These are phyloP conservation scores for Acipenser transmontanus DNA, from an alignment of 2,797 vertebrate species.

Conservation along the genomic window DNA sequence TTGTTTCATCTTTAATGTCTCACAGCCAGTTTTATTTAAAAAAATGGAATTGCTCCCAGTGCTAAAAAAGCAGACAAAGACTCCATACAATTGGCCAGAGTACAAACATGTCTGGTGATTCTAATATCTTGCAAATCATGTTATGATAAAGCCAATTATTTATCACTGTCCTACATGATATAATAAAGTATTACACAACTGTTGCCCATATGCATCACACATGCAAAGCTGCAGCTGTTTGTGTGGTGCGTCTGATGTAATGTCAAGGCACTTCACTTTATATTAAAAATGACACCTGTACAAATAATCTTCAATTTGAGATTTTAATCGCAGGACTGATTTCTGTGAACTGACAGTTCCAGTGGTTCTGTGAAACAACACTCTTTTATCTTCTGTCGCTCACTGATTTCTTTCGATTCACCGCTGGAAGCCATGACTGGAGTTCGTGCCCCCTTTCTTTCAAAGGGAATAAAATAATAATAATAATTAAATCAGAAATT, in stretches of 20 bases:
- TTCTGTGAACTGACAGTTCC: constrained; percentile 35
- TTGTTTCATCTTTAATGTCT: too few relatives aligned
- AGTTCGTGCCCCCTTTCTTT: constrained; percentile 25
- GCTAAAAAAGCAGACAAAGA: too few relatives aligned
- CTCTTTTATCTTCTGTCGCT: constrained; percentile 35
- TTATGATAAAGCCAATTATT: constrained; percentile 50
- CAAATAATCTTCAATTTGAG: constrained; percentile 75
- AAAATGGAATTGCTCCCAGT: too few relatives aligned
- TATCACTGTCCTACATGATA: constrained; percentile 53
- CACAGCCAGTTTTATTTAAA: too few relatives aligned
- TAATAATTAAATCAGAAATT: constrained; percentile 24
- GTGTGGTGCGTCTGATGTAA: constrained; percentile 59
- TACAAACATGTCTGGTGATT: constrained; percentile 30
- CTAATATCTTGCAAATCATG: constrained; percentile 43
- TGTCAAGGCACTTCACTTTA: constrained; percentile 68
- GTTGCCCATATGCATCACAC: constrained; percentile 39
- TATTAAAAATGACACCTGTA: constrained; percentile 76
- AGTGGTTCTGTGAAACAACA: constrained; percentile 52
- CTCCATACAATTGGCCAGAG: too few relatives aligned
- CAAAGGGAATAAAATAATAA: constrained; percentile 26
- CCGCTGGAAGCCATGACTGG: constrained; percentile 38
- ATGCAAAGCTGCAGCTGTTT: constrained; percentile 59
- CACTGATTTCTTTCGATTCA: constrained; percentile 41
- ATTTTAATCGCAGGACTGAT: constrained; percentile 39
- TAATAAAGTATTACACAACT: constrained; percentile 45